Evolutionary conservation across 2,888 invertebrate genomes (phyloP), one percentile per base, ranked within the genome.

Genomic region (Nomada hirtipes): DNA sequence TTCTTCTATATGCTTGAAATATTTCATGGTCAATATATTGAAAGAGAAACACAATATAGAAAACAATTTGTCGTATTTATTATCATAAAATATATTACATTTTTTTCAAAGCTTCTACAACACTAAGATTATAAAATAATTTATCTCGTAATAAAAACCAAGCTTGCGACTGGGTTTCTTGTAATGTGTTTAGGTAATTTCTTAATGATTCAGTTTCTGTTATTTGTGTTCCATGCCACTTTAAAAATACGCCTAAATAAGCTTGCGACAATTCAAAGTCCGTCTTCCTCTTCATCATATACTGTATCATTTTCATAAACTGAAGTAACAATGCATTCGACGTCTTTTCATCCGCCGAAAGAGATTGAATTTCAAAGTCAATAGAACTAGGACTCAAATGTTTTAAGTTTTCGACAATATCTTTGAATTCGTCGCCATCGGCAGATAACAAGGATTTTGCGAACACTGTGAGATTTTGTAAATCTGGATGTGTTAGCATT

Each of bases 231-330:
- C 96, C 96, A 91, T 98, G 97, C 55, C 96, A 95, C 94, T 98
- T 98, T 50, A 99, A 94, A 94, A 98, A 98, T 61, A 98, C 95
- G 63, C 97, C 96, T 79, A 99, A 95, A 94, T 98, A 99, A 0
- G 98, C 96, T 92, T 99, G 98, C 0, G 97, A 96, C 74, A 99
- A 94, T 94, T 99, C 99, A 94, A 98, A 99, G 94, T 98, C 96
- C 82, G 93, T 95, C 90, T 97, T 97, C 2, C 96, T 96, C 86
- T 95, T 94, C 53, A 99, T 94, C 95, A 97, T 96, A 75, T 94
- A 94, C 76, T 95, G 94, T 29, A 98, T 94, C 94, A 97, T 96
- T 88, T 96, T 95, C 73, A 99, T 94, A 94, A 98, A 99, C 87
- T 97, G 96, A 50, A 96, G 93, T 96, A 99, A 96, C 0, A 98